phyloP scores from a whole-genome alignment of 2,113 vertebrate species.

The Misgurnus anguillicaudatus region DNA sequence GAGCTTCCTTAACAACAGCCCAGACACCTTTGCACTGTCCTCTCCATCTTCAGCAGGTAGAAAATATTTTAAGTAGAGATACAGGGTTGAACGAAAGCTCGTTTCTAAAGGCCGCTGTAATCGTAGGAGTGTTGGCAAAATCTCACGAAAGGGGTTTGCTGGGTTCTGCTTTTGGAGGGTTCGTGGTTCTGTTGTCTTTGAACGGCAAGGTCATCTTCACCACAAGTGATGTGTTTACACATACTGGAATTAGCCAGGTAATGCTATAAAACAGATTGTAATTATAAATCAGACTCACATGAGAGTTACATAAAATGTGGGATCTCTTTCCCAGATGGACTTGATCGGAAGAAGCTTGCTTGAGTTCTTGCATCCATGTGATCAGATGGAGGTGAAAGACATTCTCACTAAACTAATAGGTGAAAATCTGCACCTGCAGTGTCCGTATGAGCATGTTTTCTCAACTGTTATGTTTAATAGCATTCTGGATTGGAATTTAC shows the following conservation, averaged over 20 bases:
- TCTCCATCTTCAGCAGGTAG: not conserved
- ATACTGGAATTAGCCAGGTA: constrained; percentile 63
- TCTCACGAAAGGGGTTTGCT: constrained; percentile 43
- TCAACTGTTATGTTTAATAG: too few species aligned
- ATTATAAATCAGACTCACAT: not conserved
- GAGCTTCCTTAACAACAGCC: constrained; percentile 26
- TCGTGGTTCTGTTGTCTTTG: constrained; percentile 57
- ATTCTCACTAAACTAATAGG: constrained; percentile 54
- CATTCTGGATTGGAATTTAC: not conserved
- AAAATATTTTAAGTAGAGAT: constrained; percentile 1
- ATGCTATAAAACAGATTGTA: not conserved
- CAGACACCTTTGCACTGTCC: not conserved
- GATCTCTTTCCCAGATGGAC: constrained; percentile 52
- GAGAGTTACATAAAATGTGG: not conserved
- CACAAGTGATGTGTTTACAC: constrained; percentile 49
- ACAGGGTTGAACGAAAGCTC: not conserved
- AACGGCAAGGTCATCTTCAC: constrained; percentile 61
- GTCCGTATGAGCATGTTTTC: not conserved
- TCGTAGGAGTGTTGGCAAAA: constrained; percentile 23
- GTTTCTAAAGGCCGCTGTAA: not conserved
- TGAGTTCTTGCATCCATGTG: constrained; percentile 61
- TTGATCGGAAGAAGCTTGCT: constrained; percentile 60
- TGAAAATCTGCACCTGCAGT: constrained; percentile 13
- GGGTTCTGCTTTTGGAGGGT: constrained; percentile 52
- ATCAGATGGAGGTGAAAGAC: constrained; percentile 60